Percentiles rank a stretch among this genome's conserved stretches.
These are phyloP conservation scores for Magallana ariakensis DNA, from an alignment of 1,140 invertebrate genomes.

Conservation along the genomic window DNA sequence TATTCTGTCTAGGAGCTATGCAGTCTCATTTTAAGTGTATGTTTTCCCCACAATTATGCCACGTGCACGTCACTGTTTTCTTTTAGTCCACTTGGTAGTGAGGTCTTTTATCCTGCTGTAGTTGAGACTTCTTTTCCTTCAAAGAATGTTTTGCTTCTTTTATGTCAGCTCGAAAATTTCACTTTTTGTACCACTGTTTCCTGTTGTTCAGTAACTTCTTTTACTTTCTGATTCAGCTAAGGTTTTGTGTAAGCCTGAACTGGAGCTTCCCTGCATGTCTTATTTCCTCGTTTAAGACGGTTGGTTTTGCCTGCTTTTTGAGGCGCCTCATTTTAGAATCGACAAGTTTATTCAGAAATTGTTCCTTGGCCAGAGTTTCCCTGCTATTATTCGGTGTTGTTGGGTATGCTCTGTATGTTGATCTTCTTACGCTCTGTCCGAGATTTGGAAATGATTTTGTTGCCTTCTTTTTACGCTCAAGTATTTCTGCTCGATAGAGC, in stretches of 20 bases:
- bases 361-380: too few relatives aligned
- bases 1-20: background rate
- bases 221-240: background rate
- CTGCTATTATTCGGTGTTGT: too few relatives aligned
- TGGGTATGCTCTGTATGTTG: too few relatives aligned
- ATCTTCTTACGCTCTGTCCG: background rate
- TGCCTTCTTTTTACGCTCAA: background rate
- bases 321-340: background rate
- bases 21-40: background rate
- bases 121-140: background rate
- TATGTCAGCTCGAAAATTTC: background rate
- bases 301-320: background rate
- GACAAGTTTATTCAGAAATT: background rate
- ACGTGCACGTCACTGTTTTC: background rate
- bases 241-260: background rate
- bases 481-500: background rate
- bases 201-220: background rate
- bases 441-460: background rate
- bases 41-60: background rate
- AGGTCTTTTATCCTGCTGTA: background rate
- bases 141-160: background rate
- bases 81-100: background rate
- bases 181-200: background rate
- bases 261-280: background rate
- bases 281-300: background rate